These are phyloP conservation scores for Actinemys pallida DNA, from an alignment of 2,113 vertebrate genomes.

Conservation along the genomic window DNA sequence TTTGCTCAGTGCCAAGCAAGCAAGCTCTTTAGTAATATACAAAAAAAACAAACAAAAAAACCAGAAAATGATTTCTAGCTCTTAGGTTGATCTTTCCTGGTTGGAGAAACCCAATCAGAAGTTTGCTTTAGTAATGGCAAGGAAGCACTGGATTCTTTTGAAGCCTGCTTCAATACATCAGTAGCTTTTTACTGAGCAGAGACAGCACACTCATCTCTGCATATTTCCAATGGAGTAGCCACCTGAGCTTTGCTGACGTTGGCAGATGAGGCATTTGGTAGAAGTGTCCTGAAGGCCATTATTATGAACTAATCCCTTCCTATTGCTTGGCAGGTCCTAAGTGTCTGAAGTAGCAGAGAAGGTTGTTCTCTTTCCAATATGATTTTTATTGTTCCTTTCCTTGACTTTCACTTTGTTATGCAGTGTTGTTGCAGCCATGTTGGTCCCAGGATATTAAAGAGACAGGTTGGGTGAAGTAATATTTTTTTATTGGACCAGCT, in stretches of 20 bases:
- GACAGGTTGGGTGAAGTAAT: not conserved
- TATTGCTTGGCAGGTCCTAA: not conserved
- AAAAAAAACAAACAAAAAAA: too few species aligned
- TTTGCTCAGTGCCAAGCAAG: not conserved
- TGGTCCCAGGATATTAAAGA: not conserved
- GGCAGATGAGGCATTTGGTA: not conserved
- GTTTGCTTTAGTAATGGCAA: not conserved
- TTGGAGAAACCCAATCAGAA: not conserved
- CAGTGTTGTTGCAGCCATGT: not conserved
- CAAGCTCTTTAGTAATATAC: not conserved
- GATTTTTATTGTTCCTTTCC: not conserved
- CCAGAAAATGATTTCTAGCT: not conserved
- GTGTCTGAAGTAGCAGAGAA: not conserved
- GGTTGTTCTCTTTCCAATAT: not conserved
- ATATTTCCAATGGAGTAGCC: not conserved
- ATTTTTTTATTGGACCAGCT: not conserved
- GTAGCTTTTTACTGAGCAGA: not conserved
- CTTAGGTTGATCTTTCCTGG: constrained; percentile 13
- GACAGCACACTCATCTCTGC: not conserved
- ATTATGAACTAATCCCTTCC: too few species aligned
- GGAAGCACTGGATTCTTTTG: not conserved
- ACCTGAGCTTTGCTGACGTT: not conserved
- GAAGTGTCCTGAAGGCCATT: not conserved
- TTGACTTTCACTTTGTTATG: not conserved
- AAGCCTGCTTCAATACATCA: not conserved